phyloP scores from a whole-genome alignment of 2,113 vertebrate species.

The Pseudorasbora parva region DNA sequence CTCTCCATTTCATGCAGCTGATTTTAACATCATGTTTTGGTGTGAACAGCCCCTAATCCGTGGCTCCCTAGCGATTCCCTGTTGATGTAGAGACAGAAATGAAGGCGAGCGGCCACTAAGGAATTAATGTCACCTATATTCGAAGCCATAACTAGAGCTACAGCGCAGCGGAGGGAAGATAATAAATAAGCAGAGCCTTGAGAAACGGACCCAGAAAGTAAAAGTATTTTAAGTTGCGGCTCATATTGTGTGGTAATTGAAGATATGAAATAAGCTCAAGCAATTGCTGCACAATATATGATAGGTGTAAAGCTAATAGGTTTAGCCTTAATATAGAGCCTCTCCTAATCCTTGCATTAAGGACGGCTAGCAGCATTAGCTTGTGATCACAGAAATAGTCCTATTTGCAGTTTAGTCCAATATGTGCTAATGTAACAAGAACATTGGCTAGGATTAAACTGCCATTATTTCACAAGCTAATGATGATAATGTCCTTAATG shows the following conservation, averaged over 20 bases:
- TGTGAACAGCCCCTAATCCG: not conserved
- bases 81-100: not conserved
- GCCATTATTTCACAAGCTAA: not conserved
- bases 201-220: not conserved
- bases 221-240: not conserved
- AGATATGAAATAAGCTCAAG: conserved; percentile 43
- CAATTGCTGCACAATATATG: conserved; percentile 26
- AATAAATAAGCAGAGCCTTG: not conserved
- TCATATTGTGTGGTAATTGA: conserved; percentile 31
- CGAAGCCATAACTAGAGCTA: not conserved
- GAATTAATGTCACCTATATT: not conserved
- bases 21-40: conserved; percentile 10
- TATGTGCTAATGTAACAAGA: conserved; percentile 56
- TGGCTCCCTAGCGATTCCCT: not conserved
- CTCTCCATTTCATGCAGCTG: conserved; percentile 12
- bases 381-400: conserved; percentile 48
- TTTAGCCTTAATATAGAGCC: conserved; percentile 46
- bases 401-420: conserved; percentile 57
- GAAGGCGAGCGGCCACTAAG: not conserved
- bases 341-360: conserved; percentile 51
- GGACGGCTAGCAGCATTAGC: conserved; percentile 25
- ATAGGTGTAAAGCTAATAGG: conserved; percentile 45
- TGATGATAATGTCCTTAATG: conserved; percentile 13
- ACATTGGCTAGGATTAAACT: conserved; percentile 23
- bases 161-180: not conserved